Evolutionary conservation across 1,140 invertebrate species (phyloP).

Genomic region (Babylonia areolata): DNA sequence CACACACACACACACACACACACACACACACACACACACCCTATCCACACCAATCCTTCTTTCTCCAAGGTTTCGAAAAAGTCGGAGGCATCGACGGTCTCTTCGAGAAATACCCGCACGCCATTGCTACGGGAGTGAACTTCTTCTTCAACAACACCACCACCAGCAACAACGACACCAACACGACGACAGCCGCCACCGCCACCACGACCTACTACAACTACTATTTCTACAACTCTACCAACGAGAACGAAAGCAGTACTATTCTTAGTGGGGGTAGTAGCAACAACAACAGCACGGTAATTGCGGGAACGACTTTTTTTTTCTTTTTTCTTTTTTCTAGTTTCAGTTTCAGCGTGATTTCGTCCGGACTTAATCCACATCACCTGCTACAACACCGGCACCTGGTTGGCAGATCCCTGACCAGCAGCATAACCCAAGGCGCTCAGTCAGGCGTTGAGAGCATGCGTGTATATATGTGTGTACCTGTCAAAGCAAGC

Average conservation of each 20-base stretch:
- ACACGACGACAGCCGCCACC: not conserved
- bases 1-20: too few relatives aligned
- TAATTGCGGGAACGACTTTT: too few relatives aligned
- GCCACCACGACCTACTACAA: not conserved
- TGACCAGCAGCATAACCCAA: too few relatives aligned
- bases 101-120: conserved; percentile 75
- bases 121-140: conserved; percentile 70
- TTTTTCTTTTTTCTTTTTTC: too few relatives aligned
- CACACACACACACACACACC: too few relatives aligned
- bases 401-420: too few relatives aligned
- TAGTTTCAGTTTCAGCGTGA: too few relatives aligned
- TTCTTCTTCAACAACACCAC: not conserved
- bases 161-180: not conserved
- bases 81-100: conserved; percentile 77
- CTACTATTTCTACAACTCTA: not conserved
- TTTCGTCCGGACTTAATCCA: too few relatives aligned
- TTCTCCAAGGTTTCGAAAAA: conserved; percentile 69
- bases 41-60: not conserved
- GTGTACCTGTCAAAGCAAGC: too few relatives aligned
- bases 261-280: not conserved
- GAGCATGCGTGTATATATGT: too few relatives aligned
- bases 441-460: too few relatives aligned
- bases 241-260: not conserved
- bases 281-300: not conserved
- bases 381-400: too few relatives aligned